A percentile compares a stretch with the other conserved stretches of the same genome.
Conservation (phyloP, 2,113 vertebrate species). For the Vanacampus margaritifer region DNA sequence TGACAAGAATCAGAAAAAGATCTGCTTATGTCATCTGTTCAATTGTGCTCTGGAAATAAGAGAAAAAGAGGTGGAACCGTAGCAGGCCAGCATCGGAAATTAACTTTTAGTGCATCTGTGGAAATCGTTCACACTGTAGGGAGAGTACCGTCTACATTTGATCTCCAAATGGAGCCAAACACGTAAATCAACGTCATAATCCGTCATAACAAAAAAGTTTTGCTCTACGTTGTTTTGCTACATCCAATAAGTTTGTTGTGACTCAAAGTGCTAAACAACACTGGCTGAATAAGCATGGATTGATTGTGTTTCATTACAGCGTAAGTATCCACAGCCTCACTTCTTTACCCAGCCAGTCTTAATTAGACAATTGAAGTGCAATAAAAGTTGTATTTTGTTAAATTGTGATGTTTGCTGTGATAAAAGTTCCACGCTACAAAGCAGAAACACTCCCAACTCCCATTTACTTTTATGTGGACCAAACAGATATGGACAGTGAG, state of each 20-base stretch:
- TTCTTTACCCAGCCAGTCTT: constrained; percentile 16
- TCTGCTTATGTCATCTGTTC: constrained; percentile 45
- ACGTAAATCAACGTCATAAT: not conserved
- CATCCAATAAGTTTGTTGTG: not conserved
- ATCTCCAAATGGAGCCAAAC: not conserved
- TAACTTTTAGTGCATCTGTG: not conserved
- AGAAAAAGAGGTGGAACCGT: not conserved
- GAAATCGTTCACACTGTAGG: not conserved
- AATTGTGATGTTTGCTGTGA: not conserved
- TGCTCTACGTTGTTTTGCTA: not conserved
- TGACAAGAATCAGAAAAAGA: constrained; percentile 29
- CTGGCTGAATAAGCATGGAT: not conserved
- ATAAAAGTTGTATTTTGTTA: constrained; percentile 10
- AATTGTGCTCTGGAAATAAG: not conserved
- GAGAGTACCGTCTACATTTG: not conserved
- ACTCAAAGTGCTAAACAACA: not conserved
- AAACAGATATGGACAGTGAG: not conserved
- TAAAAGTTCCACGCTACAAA: constrained; percentile 4
- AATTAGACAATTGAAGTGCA: constrained; percentile 18
- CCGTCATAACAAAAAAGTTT: not conserved
- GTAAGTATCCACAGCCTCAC: not conserved
- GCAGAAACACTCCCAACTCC: constrained; percentile 6
- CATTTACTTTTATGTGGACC: constrained; percentile 1
- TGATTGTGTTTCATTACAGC: not conserved
- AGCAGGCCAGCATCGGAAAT: not conserved